Evolutionary conservation across 2,797 vertebrate genomes (phyloP), one percentile per base, ranked within the genome.

Genomic region (Rallus crepitans): DNA sequence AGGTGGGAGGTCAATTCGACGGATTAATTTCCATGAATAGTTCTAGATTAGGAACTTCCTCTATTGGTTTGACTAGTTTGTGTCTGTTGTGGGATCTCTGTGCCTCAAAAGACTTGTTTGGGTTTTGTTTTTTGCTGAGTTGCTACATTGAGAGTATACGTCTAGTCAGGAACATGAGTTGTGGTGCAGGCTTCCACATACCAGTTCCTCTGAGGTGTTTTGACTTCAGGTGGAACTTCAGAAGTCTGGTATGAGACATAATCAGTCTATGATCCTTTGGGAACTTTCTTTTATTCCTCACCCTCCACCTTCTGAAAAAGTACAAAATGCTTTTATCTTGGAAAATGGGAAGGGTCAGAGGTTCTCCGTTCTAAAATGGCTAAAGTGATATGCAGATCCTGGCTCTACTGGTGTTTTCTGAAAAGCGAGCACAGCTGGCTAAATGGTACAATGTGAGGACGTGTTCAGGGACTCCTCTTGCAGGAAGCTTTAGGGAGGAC

Each of bases 1-100:
- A 99, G 98, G 99, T 99, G 86, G 84, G 94, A 68, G 5, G 31
- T 68, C 80, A 65, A 25, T 76, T 79, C 47, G 31, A 28, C 40
- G 30, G 30, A 31, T 70, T 87, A 65, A 42, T 75, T 94, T 69
- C 35, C 27, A 8, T 72, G 15, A 45, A 3, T 47, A 75, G 15
- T 79, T 87, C 11, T 69, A 5, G 3, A 40, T 76, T 55, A 72
- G 39, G 81, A 78, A 30, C 9, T n/a, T 75, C 8, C 8, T 78
- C 8, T 69, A 2, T 65, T 94, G 56, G 17, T 83, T 81, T 83
- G 20, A 45, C 28, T 73, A 83, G 21, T 56, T 65, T 55, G 5
- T 86, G 19, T 75, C 57, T 78, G 6, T 83, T 85, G 10, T 48
- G 35, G 35, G 10, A 15, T 39, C 37, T 65, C 37, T 69, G 12